These are phyloP conservation scores for Chelonia mydas DNA, from an alignment of 2,797 vertebrate species.

Conservation along the genomic window DNA sequence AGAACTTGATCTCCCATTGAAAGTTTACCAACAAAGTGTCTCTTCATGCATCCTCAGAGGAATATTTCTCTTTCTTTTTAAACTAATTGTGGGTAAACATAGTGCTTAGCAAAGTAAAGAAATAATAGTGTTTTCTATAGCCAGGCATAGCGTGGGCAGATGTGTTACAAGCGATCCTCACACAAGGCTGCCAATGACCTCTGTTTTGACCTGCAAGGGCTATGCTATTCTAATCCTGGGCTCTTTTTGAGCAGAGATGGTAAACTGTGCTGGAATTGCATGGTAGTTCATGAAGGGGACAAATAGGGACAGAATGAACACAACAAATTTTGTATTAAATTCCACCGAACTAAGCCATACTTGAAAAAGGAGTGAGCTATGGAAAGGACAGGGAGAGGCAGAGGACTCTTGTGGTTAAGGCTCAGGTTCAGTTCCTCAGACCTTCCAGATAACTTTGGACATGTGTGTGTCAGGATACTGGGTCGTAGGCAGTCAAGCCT, in stretches of 20 bases:
- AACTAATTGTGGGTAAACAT: neutral
- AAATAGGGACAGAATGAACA: neutral
- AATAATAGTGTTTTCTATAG: slow-evolving; percentile 6
- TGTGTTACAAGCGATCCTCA: neutral
- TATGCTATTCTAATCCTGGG: neutral
- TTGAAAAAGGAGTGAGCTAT: neutral
- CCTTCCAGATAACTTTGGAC: neutral
- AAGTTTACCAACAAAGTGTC: slow-evolving; percentile 33
- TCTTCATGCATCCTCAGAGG: neutral
- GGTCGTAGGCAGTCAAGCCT: neutral
- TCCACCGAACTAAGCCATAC: neutral
- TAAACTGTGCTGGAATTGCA: neutral
- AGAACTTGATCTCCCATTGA: slow-evolving; percentile 31
- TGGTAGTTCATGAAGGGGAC: neutral
- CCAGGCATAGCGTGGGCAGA: neutral
- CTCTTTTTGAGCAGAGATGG: neutral
- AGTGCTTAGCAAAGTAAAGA: neutral
- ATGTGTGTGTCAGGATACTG: neutral
- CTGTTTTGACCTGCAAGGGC: neutral
- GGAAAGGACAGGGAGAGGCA: neutral
- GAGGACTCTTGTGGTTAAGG: neutral
- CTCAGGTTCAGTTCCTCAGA: neutral
- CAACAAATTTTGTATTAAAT: neutral
- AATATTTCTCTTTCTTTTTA: slow-evolving; percentile 49
- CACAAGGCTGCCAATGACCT: neutral